Conservation (phyloP, 2,888 invertebrate genomes). For the Andrena flavipes region DNA sequence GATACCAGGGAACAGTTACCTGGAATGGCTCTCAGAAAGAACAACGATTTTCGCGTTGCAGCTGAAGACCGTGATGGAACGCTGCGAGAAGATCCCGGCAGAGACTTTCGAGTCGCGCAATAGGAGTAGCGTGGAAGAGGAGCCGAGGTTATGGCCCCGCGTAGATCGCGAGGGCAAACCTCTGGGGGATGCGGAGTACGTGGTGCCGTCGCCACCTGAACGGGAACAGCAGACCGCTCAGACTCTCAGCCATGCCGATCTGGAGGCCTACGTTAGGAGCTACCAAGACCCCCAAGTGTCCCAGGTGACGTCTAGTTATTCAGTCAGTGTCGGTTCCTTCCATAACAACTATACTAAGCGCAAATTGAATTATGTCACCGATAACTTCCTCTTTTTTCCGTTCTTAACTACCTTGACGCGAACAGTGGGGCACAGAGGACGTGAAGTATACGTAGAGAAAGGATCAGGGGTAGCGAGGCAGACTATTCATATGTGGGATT, state of each 20-base stretch:
- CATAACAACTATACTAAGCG: neutral
- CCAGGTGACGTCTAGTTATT: constrained; percentile 71
- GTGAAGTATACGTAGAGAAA: too few relatives aligned
- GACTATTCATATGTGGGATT: too few relatives aligned
- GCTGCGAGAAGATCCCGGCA: constrained; percentile 88
- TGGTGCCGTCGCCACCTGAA: constrained; percentile 90
- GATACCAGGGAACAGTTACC: constrained; percentile 14
- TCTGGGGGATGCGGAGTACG: constrained; percentile 88
- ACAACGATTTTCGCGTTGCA: constrained; percentile 83
- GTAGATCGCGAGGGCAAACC: constrained; percentile 88
- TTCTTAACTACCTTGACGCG: too few relatives aligned
- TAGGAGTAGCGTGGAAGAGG: constrained; percentile 82
- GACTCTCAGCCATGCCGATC: constrained; percentile 88
- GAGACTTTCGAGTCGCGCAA: constrained; percentile 86
- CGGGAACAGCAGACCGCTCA: constrained; percentile 85
- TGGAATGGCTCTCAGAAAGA: constrained; percentile 31
- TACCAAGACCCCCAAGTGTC: constrained; percentile 86
- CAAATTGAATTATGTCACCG: too few relatives aligned
- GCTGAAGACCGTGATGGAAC: constrained; percentile 90
- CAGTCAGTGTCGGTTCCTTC: neutral
- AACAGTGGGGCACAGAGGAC: too few relatives aligned
- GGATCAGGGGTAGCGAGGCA: too few relatives aligned
- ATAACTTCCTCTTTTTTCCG: too few relatives aligned
- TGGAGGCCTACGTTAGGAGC: constrained; percentile 89
- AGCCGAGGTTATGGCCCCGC: constrained; percentile 85